A percentile compares a stretch with the other conserved stretches of the same genome.
Evolutionary conservation across 2,113 vertebrate genomes (phyloP).

Genomic region (Axis porcinus): DNA sequence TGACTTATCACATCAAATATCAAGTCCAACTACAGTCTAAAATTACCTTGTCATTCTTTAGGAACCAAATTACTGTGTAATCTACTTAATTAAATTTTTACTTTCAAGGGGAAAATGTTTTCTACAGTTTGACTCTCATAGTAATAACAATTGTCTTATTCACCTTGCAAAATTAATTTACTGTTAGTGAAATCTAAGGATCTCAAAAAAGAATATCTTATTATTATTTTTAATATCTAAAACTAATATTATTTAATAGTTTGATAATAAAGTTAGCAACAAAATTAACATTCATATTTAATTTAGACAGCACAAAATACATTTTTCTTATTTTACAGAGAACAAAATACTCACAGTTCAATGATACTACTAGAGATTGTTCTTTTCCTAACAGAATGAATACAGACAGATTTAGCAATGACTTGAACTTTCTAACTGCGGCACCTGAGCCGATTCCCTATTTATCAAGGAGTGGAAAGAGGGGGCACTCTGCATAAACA

Average conservation of each 20-base stretch:
- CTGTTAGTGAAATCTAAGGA: not conserved
- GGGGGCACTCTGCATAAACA: constrained; percentile 17
- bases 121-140: not conserved
- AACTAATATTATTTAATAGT: not conserved
- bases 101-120: not conserved
- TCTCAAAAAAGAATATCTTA: constrained; percentile 23
- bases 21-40: not conserved
- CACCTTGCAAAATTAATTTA: constrained; percentile 22
- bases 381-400: constrained; percentile 21
- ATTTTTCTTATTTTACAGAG: constrained; percentile 38
- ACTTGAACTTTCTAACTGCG: constrained; percentile 63
- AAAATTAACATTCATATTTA: constrained; percentile 18
- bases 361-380: not conserved
- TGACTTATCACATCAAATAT: not conserved
- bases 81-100: not conserved
- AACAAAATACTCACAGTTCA: constrained; percentile 69
- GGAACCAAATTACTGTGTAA: not conserved
- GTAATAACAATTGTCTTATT: not conserved
- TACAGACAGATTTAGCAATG: not conserved
- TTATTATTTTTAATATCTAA: not conserved
- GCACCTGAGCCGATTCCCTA: constrained; percentile 64
- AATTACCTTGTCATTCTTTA: not conserved
- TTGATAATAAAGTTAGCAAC: constrained; percentile 24
- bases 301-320: not conserved
- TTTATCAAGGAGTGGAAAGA: constrained; percentile 72